Conservation (phyloP, 2,797 vertebrate species). For the Anas capensis region DNA sequence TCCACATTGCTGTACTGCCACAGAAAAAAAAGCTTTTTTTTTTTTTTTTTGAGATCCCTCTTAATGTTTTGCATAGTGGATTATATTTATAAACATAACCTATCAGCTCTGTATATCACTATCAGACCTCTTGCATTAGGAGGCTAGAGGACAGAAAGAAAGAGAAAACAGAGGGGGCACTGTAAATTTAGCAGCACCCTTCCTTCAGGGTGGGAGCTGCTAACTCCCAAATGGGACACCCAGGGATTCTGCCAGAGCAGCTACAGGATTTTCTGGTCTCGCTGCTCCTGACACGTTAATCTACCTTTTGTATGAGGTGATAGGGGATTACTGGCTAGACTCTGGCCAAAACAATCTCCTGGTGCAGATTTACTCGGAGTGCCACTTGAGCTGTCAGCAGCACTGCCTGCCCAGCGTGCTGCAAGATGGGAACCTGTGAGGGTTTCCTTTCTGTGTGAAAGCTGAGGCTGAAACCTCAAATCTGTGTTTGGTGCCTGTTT, state of each 20-base stretch:
- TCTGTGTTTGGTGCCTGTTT: background rate
- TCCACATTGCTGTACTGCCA: background rate
- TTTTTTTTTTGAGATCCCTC: background rate
- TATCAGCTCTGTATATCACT: background rate
- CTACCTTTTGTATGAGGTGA: background rate
- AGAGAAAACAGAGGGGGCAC: background rate
- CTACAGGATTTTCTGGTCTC: background rate
- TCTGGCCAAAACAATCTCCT: constrained; percentile 2
- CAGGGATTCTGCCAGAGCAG: background rate
- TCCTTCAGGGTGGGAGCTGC: background rate
- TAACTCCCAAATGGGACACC: background rate
- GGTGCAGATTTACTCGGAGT: background rate
- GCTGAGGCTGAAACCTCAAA: background rate
- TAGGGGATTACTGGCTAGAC: background rate
- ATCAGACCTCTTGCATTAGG: background rate
- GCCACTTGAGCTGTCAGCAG: background rate
- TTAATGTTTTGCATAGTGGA: background rate
- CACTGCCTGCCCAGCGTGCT: background rate
- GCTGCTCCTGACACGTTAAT: background rate
- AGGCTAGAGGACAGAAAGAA: background rate
- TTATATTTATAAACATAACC: background rate
- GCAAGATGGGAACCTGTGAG: background rate
- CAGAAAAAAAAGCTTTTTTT: background rate
- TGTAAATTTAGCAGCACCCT: background rate
- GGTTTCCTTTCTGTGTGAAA: background rate